Percentiles rank a stretch among this genome's conserved stretches.
phyloP scores from a whole-genome alignment of 1,140 invertebrate species.

The Thaumatotibia leucotreta region DNA sequence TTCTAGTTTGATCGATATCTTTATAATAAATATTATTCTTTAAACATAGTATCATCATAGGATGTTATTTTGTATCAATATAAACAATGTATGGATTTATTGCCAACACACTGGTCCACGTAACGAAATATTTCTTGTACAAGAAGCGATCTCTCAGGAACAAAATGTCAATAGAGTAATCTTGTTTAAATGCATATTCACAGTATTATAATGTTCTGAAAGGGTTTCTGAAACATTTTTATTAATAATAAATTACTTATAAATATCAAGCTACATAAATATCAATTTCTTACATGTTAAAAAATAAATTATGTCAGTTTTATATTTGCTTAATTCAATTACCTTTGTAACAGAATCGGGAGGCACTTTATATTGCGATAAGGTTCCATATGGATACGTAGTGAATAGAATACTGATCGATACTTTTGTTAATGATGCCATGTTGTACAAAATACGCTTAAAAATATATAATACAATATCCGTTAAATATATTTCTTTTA shows the following conservation, averaged over 20 bases:
- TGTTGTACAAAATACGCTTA: constrained; percentile 13
- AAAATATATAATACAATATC: background rate
- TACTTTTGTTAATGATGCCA: background rate
- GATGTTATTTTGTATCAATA: background rate
- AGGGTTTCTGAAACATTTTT: background rate
- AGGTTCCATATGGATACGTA: background rate
- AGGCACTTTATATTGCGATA: background rate
- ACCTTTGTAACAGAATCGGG: background rate
- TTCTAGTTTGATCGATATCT: background rate
- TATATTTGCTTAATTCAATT: background rate
- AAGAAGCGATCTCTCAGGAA: background rate
- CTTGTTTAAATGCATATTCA: background rate
- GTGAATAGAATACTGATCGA: constrained; percentile 2
- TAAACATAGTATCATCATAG: too few relatives aligned
- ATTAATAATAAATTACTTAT: background rate
- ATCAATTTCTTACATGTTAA: background rate
- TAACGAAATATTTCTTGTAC: background rate
- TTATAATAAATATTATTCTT: too few relatives aligned
- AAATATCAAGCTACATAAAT: constrained; percentile 4
- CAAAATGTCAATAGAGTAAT: background rate
- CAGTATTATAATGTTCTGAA: background rate
- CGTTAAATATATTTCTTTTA: constrained; percentile 3
- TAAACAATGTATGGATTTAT: background rate
- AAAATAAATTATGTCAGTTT: constrained; percentile 3
- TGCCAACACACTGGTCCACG: background rate